Evolutionary conservation across 1,140 invertebrate species (phyloP).

Genomic region (Belonocnema kinseyi): DNA sequence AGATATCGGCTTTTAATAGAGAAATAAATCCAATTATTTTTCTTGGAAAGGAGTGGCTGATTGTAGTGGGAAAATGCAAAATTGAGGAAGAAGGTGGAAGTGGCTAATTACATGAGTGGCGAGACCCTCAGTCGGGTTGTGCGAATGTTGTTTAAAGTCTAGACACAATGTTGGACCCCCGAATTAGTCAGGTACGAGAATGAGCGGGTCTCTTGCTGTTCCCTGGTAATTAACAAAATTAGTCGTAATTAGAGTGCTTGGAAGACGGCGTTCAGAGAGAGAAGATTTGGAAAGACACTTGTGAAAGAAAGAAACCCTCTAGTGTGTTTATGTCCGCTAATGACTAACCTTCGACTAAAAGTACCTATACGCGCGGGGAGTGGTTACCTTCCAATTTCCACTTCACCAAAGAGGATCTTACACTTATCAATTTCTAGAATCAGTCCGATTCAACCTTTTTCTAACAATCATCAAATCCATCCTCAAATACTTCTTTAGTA

Average conservation of each 20-base stretch:
- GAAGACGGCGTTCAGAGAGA: slow-evolving; percentile 46
- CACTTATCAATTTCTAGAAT: not conserved
- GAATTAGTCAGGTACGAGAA: slow-evolving; percentile 67
- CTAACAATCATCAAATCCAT: no score
- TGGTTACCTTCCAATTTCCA: not conserved
- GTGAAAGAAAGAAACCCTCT: slow-evolving; percentile 21
- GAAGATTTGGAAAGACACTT: slow-evolving; percentile 34
- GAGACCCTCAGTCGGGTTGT: slow-evolving; percentile 48
- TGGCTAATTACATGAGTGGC: slow-evolving; percentile 53
- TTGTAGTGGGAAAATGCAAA: slow-evolving; percentile 39
- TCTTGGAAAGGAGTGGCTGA: not conserved
- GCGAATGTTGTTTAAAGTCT: slow-evolving; percentile 74
- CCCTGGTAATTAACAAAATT: slow-evolving; percentile 73
- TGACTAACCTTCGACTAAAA: slow-evolving; percentile 55
- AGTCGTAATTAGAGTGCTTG: slow-evolving; percentile 70
- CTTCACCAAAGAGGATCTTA: not conserved
- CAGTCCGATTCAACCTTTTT: not conserved
- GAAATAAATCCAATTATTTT: not conserved
- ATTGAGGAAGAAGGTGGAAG: slow-evolving; percentile 46
- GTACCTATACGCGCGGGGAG: slow-evolving; percentile 41
- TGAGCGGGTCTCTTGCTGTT: slow-evolving; percentile 53
- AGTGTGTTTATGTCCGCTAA: slow-evolving; percentile 58
- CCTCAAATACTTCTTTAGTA: no score
- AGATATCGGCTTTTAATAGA: no score
- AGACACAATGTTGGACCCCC: slow-evolving; percentile 72